These are phyloP conservation scores for Watsonalla cultraria DNA, from an alignment of 2,888 invertebrate species.

Conservation along the genomic window DNA sequence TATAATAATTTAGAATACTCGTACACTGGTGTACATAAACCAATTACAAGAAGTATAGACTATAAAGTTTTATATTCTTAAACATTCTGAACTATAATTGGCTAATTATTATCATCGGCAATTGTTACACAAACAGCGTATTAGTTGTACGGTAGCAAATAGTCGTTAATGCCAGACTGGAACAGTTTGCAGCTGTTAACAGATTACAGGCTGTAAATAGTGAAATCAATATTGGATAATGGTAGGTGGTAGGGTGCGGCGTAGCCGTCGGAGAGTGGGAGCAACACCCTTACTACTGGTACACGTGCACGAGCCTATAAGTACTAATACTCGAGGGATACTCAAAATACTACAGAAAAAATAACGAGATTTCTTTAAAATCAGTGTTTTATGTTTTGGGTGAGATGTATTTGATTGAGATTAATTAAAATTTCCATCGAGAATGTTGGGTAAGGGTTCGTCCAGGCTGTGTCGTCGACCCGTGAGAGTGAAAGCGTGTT, in stretches of 20 bases:
- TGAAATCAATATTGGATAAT: conserved; percentile 74
- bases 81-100: too few relatives aligned
- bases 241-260: conserved; percentile 55
- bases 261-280: conserved; percentile 37
- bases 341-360: too few relatives aligned
- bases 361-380: too few relatives aligned
- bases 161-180: conserved; percentile 29
- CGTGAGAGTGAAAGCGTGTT: conserved; percentile 74
- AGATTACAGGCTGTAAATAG: conserved; percentile 68
- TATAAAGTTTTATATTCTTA: too few relatives aligned
- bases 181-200: conserved; percentile 52
- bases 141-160: conserved; percentile 3
- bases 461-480: conserved; percentile 72
- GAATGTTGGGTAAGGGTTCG: conserved; percentile 56
- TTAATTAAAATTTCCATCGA: conserved; percentile 24
- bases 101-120: too few relatives aligned
- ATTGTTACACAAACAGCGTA: background rate
- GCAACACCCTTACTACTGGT: conserved; percentile 46
- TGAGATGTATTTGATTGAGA: too few relatives aligned
- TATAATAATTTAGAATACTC: too few relatives aligned
- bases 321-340: background rate
- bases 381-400: too few relatives aligned
- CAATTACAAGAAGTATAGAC: too few relatives aligned
- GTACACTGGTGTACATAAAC: too few relatives aligned
- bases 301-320: background rate